Evolutionary conservation across 2,888 invertebrate genomes (phyloP), one percentile per base, ranked within the genome.

Genomic region (Melanotus villosus): DNA sequence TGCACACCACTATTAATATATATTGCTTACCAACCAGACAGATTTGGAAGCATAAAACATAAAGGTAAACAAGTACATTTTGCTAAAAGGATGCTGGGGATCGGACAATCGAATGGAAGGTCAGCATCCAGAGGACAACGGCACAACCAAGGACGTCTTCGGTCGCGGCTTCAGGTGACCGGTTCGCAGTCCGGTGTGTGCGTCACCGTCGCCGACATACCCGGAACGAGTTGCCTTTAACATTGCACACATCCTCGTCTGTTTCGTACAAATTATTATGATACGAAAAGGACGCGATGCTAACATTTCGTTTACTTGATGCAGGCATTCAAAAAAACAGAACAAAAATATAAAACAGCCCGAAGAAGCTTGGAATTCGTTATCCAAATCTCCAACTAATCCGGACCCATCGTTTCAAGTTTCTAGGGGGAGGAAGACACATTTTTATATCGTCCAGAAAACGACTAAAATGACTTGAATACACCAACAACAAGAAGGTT

Each of bases 61-160:
- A 52, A 52, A 52, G 52, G 52, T 52, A 34, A 52, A 52, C 52
- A 52, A 32, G 52, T 52, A 47, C 32, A 38, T 43, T 65, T 50
- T 59, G 59, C 58, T 54, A 43, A 65, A 65, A 50, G 69, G 73
- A 73, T 71, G 70, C 66, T 70, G 41, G 70, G 71, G 60, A n/a
- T 71, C 62, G 70, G 71, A 76, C 52, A 70, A 73, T 68, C 68
- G 68, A 71, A 76, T 76, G 76, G 80, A 81, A 81, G 81, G 80
- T 79, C 80, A 80, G 73, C 74, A 73, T 73, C 74, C 74, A 79
- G 75, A 79, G 82, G 81, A 82, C 82, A 82, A 80, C 79, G 80
- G 79, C 82, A 79, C 70, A 76, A 76, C 75, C 80, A 81, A 81
- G 80, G 81, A 78, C 81, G 80, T 77, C 76, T 72, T 74, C 76